These are phyloP conservation scores for Laterallus jamaicensis DNA, from an alignment of 2,113 vertebrate genomes.

Conservation along the genomic window DNA sequence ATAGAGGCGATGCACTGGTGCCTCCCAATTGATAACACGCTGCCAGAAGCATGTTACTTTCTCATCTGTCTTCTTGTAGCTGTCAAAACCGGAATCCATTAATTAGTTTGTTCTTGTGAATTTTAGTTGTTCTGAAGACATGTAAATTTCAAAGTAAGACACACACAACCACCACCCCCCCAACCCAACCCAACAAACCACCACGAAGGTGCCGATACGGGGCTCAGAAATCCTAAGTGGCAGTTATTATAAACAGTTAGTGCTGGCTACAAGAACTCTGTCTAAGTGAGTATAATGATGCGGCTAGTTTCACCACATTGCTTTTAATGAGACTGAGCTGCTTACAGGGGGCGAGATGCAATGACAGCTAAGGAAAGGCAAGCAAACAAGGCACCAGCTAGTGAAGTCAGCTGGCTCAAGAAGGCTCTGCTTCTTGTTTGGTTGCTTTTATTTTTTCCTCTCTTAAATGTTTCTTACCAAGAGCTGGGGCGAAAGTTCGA, in stretches of 20 bases:
- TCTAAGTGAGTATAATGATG: conserved; percentile 75
- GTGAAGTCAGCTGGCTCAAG: conserved; percentile 43
- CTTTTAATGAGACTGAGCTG: conserved; percentile 75
- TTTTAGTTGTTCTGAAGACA: conserved; percentile 81
- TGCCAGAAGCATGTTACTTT: conserved; percentile 87
- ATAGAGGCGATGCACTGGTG: conserved; percentile 86
- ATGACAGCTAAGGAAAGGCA: conserved; percentile 18
- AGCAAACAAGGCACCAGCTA: conserved; percentile 35
- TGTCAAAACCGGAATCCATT: conserved; percentile 95
- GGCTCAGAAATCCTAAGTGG: conserved; percentile 61
- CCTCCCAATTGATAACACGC: conserved; percentile 87
- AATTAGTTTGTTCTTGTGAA: conserved; percentile 87
- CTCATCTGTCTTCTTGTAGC: conserved; percentile 91
- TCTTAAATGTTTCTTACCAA: background rate
- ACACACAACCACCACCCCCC: background rate
- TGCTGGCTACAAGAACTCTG: conserved; percentile 45
- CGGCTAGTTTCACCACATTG: conserved; percentile 69
- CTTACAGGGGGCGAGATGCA: background rate
- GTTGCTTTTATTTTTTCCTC: background rate
- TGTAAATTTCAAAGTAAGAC: conserved; percentile 77
- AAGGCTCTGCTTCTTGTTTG: conserved; percentile 8
- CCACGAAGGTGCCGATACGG: conserved; percentile 37
- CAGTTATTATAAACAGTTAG: conserved; percentile 43
- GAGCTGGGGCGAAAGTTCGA: background rate
- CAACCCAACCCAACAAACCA: background rate